Evolutionary conservation across 2,113 vertebrate genomes (phyloP).

Genomic region (Labeo catla): DNA sequence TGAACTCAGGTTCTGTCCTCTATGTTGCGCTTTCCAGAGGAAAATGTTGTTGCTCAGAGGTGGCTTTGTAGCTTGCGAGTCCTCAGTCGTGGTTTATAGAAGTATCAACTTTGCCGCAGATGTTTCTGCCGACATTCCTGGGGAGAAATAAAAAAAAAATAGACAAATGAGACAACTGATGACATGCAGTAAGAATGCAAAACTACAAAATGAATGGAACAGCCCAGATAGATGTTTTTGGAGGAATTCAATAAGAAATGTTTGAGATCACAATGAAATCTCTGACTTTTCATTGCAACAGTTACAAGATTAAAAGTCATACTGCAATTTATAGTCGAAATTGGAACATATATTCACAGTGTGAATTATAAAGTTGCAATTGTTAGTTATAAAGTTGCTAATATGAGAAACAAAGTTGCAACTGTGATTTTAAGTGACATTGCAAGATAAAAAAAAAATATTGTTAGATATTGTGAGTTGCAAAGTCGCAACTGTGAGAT

Average conservation of each 20-base stretch:
- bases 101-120: not conserved
- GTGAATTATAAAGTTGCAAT: not conserved
- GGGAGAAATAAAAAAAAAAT: not conserved
- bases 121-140: conserved; percentile 6
- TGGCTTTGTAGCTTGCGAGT: not conserved
- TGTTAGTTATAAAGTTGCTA: not conserved
- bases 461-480: too few relatives aligned
- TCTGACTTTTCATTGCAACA: not conserved
- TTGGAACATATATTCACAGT: not conserved
- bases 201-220: not conserved
- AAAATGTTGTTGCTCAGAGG: not conserved
- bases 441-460: too few relatives aligned
- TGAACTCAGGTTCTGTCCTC: not conserved
- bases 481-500: too few relatives aligned
- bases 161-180: not conserved
- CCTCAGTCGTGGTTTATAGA: not conserved
- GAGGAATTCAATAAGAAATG: not conserved
- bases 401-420: too few relatives aligned
- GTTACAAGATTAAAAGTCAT: not conserved
- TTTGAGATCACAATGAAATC: not conserved
- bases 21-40: not conserved
- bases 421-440: too few relatives aligned
- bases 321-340: not conserved
- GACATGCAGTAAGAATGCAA: not conserved
- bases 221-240: not conserved